Evolutionary conservation across 1,140 invertebrate genomes (phyloP), one percentile per base, ranked within the genome.

Genomic region (Lerema accius): DNA sequence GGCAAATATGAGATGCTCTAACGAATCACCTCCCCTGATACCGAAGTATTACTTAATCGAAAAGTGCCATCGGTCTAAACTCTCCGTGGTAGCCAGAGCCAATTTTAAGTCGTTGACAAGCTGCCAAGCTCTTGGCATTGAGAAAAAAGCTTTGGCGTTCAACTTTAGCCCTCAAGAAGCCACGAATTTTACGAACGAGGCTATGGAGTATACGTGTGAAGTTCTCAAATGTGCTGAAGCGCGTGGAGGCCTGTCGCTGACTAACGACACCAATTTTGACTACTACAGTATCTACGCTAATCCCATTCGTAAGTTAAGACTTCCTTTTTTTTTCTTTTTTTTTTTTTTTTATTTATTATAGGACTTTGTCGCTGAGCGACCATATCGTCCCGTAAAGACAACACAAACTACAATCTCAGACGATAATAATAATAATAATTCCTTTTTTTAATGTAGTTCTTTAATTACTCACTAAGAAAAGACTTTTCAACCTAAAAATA

Each of bases 221-320:
- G 78, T 93, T 1, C 73, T 94, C 1, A 89, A 91, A n/a, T 94
- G 94, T 73, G 93, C 94, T 1, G 93, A 94, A 79, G 81, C 83
- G 5, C 80, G 91, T 42, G 92, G 92, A 32, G 91, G 90, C 17
- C 72, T 86, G 0, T 90, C 88, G 0, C 63, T 94, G 4, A 73
- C 80, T 3, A 87, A 91, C 48, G 92, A 93, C 69, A 78, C 88
- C 2, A 90, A 85, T 69, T 93, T 91, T 62, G 92, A 92, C 82
- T 94, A 94, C 71, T 93, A 94, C 62, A 94, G 92, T 64, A 80
- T 92, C 3, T 93, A 90, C 76, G 90, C 84, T 23, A 90, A 90
- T 66, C 86, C 88, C 14, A 75, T 91, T 50, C 83, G 92, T 93
- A 81, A 91, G 92, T 92, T 67, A 16, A n/a, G n/a, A n/a, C n/a